Base-by-base conservation (phyloP, 2,888 invertebrate species). In the Megamerina dolium region DNA sequence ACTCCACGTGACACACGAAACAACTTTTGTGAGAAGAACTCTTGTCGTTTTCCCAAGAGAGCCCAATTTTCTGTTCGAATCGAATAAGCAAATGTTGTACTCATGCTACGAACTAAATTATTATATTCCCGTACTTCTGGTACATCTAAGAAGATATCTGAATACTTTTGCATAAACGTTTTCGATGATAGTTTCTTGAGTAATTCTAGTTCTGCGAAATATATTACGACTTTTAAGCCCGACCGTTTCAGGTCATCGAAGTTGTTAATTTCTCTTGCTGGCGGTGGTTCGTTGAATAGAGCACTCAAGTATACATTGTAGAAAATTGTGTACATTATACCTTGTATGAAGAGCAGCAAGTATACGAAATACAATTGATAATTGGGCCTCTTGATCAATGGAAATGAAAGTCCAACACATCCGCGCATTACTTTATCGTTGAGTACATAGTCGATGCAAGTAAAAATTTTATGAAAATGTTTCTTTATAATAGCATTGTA, bases 341-440 rank as follows among this genome's bases (percentile, higher is more conserved):
- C 58, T 1, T 56, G 45, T 0, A 47, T 23, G n/a, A 46, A 55
- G 1, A 56, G 46, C 13, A 54, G 36, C 1, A 42, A 10, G 14
- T 49, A 54, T 23, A 54, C 45, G 16, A 46, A 41, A 21, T 38
- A 45, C 8, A 51, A 37, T n/a, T 19, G 32, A 4, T 49, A 31
- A 1, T 53, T 43, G 0, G 48, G 49, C 1, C 14, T 17, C 1
- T 37, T 20, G 0, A 55, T 45, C 27, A 64, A 37, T 0, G 34
- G 18, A 43, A 60, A 56, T 0, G 60, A 23, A 20, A 64, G 66
- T 1, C 45, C 49, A 4, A 64, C 18, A 3, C 55, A 29, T 10
- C 56, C 58, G 3, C 61, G 47, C 3, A 66, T 31, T 1, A 57
- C 50, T 20, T 55, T 49, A 31, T 60, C 55, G 6, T 51, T 42